A percentile compares a stretch with the other conserved stretches of the same genome.
Conservation (phyloP, 2,113 vertebrate species). For the Crotalus tigris region DNA sequence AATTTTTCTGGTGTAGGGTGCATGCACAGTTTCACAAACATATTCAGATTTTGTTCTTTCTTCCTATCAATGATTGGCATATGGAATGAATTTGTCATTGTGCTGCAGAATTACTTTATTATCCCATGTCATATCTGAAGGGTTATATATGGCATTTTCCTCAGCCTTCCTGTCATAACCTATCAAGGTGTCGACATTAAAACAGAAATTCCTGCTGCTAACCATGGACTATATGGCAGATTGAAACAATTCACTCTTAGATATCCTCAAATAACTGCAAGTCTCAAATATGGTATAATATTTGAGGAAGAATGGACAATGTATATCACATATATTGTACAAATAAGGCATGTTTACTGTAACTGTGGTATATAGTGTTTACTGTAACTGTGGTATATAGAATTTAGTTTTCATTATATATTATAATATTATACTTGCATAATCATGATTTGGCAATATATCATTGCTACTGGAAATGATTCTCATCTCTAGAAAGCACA, state of each 20-base stretch:
- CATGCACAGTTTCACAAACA: slow-evolving; percentile 6
- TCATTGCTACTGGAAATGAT: background rate
- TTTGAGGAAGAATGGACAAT: background rate
- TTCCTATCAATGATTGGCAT: background rate
- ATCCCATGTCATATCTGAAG: slow-evolving; percentile 22
- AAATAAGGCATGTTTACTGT: background rate
- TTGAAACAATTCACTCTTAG: slow-evolving; percentile 5
- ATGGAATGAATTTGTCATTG: slow-evolving; percentile 1
- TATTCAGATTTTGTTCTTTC: background rate
- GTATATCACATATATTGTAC: background rate
- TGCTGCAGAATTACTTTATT: background rate
- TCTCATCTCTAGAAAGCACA: background rate
- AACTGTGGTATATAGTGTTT: background rate
- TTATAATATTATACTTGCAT: background rate
- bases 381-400: background rate
- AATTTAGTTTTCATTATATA: background rate
- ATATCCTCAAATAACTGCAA: slow-evolving; percentile 27
- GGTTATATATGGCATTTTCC: background rate
- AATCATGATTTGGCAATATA: background rate
- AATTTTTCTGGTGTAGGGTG: background rate
- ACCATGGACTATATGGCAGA: slow-evolving; percentile 20
- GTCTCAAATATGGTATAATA: slow-evolving; percentile 18
- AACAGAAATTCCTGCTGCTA: background rate
- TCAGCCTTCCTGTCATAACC: slow-evolving; percentile 29
- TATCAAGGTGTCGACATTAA: background rate